A percentile compares a stretch with the other conserved stretches of the same genome.
Evolutionary conservation across 2,888 invertebrate species (phyloP).

Genomic region (Sinohyriopsis cumingii): DNA sequence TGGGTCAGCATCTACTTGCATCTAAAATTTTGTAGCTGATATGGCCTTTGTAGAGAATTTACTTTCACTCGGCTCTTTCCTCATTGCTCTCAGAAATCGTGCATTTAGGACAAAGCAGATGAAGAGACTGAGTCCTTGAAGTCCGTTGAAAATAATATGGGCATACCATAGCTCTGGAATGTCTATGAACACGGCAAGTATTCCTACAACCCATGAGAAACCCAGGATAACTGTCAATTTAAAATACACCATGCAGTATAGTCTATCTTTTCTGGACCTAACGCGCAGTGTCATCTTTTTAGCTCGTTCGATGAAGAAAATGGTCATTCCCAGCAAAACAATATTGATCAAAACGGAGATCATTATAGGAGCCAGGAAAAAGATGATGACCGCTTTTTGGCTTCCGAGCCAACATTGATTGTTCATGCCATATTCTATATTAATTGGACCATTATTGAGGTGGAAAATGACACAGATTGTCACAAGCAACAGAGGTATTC

Average conservation of each 20-base stretch:
- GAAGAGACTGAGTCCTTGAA: slow-evolving; percentile 22
- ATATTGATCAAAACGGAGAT: slow-evolving; percentile 11
- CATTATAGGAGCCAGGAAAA: slow-evolving; percentile 14
- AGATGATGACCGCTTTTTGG: slow-evolving; percentile 8
- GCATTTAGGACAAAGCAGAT: slow-evolving; percentile 21
- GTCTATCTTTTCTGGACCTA: slow-evolving; percentile 4
- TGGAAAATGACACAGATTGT: slow-evolving; percentile 6
- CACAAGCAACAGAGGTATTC: slow-evolving; percentile 5
- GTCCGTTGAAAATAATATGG: slow-evolving; percentile 21
- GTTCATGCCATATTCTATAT: slow-evolving; percentile 9
- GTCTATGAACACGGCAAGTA: slow-evolving; percentile 13
- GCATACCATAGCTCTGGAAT: slow-evolving; percentile 16
- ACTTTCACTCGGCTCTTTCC: neutral
- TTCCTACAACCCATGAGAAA: slow-evolving; percentile 20
- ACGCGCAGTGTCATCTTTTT: slow-evolving; percentile 2
- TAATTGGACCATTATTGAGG: neutral
- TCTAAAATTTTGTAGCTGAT: no score
- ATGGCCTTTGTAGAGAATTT: neutral
- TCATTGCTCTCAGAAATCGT: slow-evolving; percentile 7
- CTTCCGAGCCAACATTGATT: slow-evolving; percentile 19
- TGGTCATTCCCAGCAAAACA: slow-evolving; percentile 9
- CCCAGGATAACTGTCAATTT: slow-evolving; percentile 23
- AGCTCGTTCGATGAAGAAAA: slow-evolving; percentile 10
- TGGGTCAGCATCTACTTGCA: no score
- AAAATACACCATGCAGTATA: slow-evolving; percentile 17